These are phyloP conservation scores for Falcaria lacertinaria DNA, from an alignment of 2,888 invertebrate species.

Conservation along the genomic window DNA sequence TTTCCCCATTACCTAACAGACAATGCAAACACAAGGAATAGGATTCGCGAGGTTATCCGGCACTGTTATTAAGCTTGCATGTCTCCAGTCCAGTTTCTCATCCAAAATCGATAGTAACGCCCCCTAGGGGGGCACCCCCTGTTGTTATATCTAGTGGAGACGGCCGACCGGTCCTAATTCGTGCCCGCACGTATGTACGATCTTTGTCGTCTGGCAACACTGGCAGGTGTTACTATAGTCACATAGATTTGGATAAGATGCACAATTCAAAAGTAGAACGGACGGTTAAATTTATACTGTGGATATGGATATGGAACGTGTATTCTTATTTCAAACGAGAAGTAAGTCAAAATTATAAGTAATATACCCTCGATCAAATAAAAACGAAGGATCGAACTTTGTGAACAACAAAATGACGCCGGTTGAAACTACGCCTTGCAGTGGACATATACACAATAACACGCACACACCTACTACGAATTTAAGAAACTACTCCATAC, in stretches of 20 bases:
- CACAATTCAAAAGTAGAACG: background rate
- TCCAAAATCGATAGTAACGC: slow-evolving; percentile 75
- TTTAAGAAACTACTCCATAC: too few species aligned
- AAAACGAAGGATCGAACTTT: too few species aligned
- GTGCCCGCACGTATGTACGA: slow-evolving; percentile 50
- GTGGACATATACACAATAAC: too few species aligned
- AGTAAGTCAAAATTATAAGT: too few species aligned
- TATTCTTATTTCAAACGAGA: too few species aligned
- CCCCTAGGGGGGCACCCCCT: slow-evolving; percentile 47
- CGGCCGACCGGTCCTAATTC: slow-evolving; percentile 63
- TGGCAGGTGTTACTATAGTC: slow-evolving; percentile 17
- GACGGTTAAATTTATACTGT: background rate
- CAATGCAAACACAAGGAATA: slow-evolving; percentile 1
- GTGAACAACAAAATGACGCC: too few species aligned
- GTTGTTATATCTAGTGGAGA: slow-evolving; percentile 64
- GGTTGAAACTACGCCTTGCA: too few species aligned
- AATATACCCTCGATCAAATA: too few species aligned
- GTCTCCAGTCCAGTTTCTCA: slow-evolving; percentile 78
- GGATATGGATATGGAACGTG: background rate
- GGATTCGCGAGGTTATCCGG: slow-evolving; percentile 54
- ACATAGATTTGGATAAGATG: slow-evolving; percentile 1
- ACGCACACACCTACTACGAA: too few species aligned
- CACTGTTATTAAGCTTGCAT: slow-evolving; percentile 76
- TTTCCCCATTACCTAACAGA: background rate
- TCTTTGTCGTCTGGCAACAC: slow-evolving; percentile 44